phyloP scores from a whole-genome alignment of 2,888 invertebrate species.

The Morinoia aosen region DNA sequence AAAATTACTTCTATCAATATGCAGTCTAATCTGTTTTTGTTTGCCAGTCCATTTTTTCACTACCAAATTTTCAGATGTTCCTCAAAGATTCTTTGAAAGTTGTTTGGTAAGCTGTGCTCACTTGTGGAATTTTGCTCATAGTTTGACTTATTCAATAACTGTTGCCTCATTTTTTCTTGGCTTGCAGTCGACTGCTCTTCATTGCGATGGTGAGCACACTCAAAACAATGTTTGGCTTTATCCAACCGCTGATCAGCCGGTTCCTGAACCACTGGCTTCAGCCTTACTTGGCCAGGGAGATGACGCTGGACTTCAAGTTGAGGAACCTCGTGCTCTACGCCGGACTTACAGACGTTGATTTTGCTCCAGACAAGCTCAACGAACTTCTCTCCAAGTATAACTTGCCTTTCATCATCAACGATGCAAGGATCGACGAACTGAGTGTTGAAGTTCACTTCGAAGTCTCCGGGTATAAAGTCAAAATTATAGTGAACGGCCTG shows the following conservation, averaged over 20 bases:
- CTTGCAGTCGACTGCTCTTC: not conserved
- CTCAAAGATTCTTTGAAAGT: not conserved
- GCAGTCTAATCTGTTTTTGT: not conserved
- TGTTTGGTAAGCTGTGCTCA: not conserved
- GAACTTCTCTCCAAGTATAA: slow-evolving; percentile 31
- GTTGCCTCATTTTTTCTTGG: not conserved
- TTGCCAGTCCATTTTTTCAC: not conserved
- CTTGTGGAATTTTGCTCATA: not conserved
- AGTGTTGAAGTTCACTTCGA: slow-evolving; percentile 1
- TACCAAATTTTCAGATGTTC: not conserved
- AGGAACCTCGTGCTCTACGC: not conserved
- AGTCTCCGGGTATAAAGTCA: not conserved
- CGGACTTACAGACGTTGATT: slow-evolving; percentile 14
- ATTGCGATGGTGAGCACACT: not conserved
- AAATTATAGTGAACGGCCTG: not conserved
- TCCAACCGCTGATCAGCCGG: slow-evolving; percentile 18
- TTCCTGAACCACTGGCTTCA: slow-evolving; percentile 38
- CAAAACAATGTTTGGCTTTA: not conserved
- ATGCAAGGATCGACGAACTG: slow-evolving; percentile 26
- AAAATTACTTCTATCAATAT: too few relatives aligned
- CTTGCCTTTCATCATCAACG: slow-evolving; percentile 35
- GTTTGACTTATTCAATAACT: too few relatives aligned
- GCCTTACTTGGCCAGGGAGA: slow-evolving; percentile 20
- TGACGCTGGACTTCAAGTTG: not conserved
- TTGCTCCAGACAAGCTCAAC: slow-evolving; percentile 29